Base-by-base conservation (phyloP, 2,113 vertebrate genomes). In the Eudorcas thomsonii region DNA sequence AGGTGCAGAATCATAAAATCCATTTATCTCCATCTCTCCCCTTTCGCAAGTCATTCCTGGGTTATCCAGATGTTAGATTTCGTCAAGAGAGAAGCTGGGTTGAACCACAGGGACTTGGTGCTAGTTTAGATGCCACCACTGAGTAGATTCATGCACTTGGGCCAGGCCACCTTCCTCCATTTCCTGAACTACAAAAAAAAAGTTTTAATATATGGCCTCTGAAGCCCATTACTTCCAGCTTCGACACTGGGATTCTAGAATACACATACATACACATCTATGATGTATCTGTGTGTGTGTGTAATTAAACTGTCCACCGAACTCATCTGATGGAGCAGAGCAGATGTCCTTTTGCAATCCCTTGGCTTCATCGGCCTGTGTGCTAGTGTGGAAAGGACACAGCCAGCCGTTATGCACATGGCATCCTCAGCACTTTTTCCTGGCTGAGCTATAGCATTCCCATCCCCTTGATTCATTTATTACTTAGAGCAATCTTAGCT, bases 351-450 rank as follows among this genome's bases (percentile, higher is more conserved):
- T 96, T 45, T 23, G 28, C 15, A n/a, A 3, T 39, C 26, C 54
- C 25, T 59, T 48, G 88, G 59, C 50, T 55, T 45, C 39, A 1
- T 1, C 2, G 19, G 30, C 26, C 43, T 86, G 8, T 83, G 16
- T 15, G 16, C 84, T 50, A 25, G 9, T 14, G 13, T 25, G 45
- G 60, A 88, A 30, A n/a, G 5, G 60, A 39, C 28, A 3, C 6
- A 4, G 36, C 81, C 11, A n/a, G 88, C 14, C 7, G 0, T 36
- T 12, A 12, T 19, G 9, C 11, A 13, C 7, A 3, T 3, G 16
- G 50, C 15, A 55, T 64, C n/a, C 43, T 93, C 43, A 78, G 36
- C 52, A 30, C 57, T 64, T 91, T 57, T 60, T 93, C 59, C 45
- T 91, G 82, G 39, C 23, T 0, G 28, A 94, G 33, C 84, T 28